These are phyloP conservation scores for Acanthochromis polyacanthus DNA, from an alignment of 2,113 vertebrate genomes.

Conservation along the genomic window DNA sequence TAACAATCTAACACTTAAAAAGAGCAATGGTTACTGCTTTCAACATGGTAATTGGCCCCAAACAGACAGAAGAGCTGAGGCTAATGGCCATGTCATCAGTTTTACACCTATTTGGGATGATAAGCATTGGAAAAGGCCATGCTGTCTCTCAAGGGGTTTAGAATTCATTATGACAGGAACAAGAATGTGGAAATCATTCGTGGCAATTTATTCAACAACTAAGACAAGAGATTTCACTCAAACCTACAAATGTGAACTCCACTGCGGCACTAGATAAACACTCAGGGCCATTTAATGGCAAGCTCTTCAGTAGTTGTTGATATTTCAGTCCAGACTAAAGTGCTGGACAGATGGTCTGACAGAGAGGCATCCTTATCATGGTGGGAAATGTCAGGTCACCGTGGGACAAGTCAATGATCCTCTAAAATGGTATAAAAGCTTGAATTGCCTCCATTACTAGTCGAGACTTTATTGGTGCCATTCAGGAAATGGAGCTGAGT, in stretches of 20 bases:
- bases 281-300: no score
- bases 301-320: background rate
- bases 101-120: background rate
- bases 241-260: background rate
- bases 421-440: background rate
- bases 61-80: slow-evolving; percentile 5
- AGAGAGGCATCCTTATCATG: background rate
- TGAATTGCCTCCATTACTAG: slow-evolving; percentile 2
- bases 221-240: background rate
- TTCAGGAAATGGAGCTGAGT: slow-evolving; percentile 2
- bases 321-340: background rate
- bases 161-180: no score
- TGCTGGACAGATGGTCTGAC: background rate
- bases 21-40: background rate
- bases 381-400: background rate
- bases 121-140: background rate
- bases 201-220: no score
- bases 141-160: background rate
- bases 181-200: no score
- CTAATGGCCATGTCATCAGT: background rate
- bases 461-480: slow-evolving; percentile 17
- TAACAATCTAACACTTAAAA: background rate
- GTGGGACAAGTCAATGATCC: background rate
- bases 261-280: no score
- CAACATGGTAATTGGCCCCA: slow-evolving; percentile 1